Percentiles rank a stretch among this genome's conserved stretches.
Conservation (phyloP, 2,797 vertebrate genomes). For the Enteromius anoplus region DNA sequence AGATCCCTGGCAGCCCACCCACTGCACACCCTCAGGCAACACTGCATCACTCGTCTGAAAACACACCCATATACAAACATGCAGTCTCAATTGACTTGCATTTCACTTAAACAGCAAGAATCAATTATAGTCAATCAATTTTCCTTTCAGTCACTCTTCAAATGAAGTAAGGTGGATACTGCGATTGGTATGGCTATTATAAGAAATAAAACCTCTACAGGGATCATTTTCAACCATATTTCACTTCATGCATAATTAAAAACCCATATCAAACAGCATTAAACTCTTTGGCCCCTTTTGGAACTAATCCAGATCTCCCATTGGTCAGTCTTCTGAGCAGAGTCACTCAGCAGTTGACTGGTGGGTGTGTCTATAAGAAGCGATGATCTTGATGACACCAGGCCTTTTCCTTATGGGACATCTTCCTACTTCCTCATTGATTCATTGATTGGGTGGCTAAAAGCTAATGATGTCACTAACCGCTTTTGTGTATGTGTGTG, state of each 20-base stretch:
- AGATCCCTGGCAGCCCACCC: slow-evolving; percentile 92
- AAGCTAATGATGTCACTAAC: slow-evolving; percentile 82
- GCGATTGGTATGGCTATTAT: background rate
- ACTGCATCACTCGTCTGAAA: slow-evolving; percentile 70
- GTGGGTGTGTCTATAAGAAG: slow-evolving; percentile 40
- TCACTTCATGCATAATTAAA: background rate
- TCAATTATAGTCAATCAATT: slow-evolving; percentile 42
- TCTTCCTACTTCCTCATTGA: slow-evolving; percentile 79
- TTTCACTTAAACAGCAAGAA: slow-evolving; percentile 24
- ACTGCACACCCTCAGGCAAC: slow-evolving; percentile 79
- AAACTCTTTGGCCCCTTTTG: background rate
- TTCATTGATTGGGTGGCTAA: slow-evolving; percentile 80
- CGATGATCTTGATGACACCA: slow-evolving; percentile 48
- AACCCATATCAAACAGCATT: background rate
- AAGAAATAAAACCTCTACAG: background rate
- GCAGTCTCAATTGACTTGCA: slow-evolving; percentile 21
- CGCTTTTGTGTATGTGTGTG: slow-evolving; percentile 65
- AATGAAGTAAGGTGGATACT: slow-evolving; percentile 33
- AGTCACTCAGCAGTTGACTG: slow-evolving; percentile 76
- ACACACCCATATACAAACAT: slow-evolving; percentile 42
- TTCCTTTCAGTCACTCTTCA: slow-evolving; percentile 37
- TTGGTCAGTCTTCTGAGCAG: slow-evolving; percentile 52
- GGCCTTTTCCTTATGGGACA: slow-evolving; percentile 74
- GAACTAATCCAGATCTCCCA: slow-evolving; percentile 1
- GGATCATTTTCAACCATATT: slow-evolving; percentile 3